Evolutionary conservation across 2,888 invertebrate genomes (phyloP), one percentile per base, ranked within the genome.

Genomic region (Ctena decussata): DNA sequence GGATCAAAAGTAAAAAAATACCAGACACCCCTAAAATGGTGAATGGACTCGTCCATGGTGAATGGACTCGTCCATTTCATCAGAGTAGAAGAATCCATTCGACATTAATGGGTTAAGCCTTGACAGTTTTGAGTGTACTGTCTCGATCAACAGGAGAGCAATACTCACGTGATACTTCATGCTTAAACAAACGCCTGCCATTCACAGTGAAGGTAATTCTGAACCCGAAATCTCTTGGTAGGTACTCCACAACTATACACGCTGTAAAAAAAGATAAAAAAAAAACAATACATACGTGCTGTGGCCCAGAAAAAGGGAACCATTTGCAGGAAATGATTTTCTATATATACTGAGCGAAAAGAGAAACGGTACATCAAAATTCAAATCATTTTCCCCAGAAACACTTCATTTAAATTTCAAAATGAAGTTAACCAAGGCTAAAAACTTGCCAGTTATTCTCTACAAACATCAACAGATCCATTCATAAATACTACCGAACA

Each of bases 111-210:
- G n/a, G n/a, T n/a, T n/a, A n/a, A n/a, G n/a, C n/a, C n/a, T n/a
- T n/a, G n/a, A n/a, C n/a, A n/a, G n/a, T n/a, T n/a, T n/a, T n/a
- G n/a, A n/a, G n/a, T n/a, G n/a, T n/a, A n/a, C n/a, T n/a, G n/a
- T n/a, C n/a, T n/a, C n/a, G n/a, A n/a, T n/a, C n/a, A n/a, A n/a
- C n/a, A n/a, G n/a, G 15, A 41, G 41, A 41, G 15, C 41, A 11
- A 27, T 27, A 72, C 79, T 73, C 39, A 79, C 79, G 41, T 27
- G 79, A 79, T 0, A 73, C 27, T 30, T 79, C 79, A 8, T 37
- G 30, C 8, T 44, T 18, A 12, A 41, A 71, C 8, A 79, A 32
- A 35, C 79, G 72, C 41, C 60, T 57, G 2, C 79, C 79, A 39
- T 79, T 57, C 15, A 79, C 24, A 8, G 57, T 79, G n/a, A 79